These are phyloP conservation scores for Mirza zaza DNA, from an alignment of 2,113 vertebrate species.

Conservation along the genomic window DNA sequence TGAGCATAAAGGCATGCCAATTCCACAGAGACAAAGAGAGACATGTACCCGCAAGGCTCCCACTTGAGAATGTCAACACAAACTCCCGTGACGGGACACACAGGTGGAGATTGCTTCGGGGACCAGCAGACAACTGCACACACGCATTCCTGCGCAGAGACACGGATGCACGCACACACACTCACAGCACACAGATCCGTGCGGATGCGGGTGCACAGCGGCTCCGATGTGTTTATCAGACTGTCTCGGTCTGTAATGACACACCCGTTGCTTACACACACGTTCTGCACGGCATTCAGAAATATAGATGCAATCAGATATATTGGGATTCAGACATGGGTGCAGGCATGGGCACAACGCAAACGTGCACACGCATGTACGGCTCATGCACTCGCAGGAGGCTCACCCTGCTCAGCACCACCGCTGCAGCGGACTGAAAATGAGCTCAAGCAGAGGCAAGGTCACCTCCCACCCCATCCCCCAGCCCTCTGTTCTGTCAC, in stretches of 20 bases:
- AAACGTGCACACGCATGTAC: not conserved
- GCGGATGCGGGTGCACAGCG: not conserved
- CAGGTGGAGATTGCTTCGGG: not conserved
- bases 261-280: not conserved
- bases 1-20: not conserved
- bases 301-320: rapidly evolving
- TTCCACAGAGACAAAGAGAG: not conserved
- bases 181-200: not conserved
- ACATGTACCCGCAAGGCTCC: not conserved
- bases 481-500: not conserved
- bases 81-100: not conserved
- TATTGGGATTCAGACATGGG: not conserved
- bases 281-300: not conserved
- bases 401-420: no score
- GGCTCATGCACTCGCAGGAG: not conserved
- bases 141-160: not conserved
- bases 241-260: rapidly evolving
- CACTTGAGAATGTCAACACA: not conserved
- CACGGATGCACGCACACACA: not conserved
- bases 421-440: not conserved
- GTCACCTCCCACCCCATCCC: not conserved
- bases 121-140: not conserved
- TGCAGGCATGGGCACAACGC: not conserved
- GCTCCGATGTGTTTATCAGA: rapidly evolving
- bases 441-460: not conserved